A percentile compares a stretch with the other conserved stretches of the same genome.
Conservation (phyloP, 2,888 invertebrate genomes). For the Muschampia plurimacula region DNA sequence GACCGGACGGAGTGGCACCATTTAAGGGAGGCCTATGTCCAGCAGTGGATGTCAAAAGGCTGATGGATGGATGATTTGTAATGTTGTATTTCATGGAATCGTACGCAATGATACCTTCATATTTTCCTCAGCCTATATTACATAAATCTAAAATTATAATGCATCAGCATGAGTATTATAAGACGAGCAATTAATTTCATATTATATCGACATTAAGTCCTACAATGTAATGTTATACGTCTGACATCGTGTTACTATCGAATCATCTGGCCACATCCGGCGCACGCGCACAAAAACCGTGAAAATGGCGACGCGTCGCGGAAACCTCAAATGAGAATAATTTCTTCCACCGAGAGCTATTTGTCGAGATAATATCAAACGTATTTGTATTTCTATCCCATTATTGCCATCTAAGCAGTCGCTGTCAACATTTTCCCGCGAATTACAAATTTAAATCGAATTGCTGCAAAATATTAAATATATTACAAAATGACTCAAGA, state of each 20-base stretch:
- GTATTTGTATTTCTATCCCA: slow-evolving; percentile 63
- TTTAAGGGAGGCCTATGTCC: too few species aligned
- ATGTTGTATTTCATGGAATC: too few species aligned
- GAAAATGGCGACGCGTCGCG: slow-evolving; percentile 58
- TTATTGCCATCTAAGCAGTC: slow-evolving; percentile 52
- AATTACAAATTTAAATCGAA: slow-evolving; percentile 34
- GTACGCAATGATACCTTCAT: too few species aligned
- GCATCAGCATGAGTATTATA: not conserved
- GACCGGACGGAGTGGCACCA: too few species aligned
- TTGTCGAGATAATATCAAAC: slow-evolving; percentile 61
- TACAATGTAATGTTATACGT: slow-evolving; percentile 37
- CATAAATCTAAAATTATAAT: not conserved
- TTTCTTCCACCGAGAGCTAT: slow-evolving; percentile 59
- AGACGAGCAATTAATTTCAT: slow-evolving; percentile 60
- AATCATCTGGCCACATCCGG: slow-evolving; percentile 68
- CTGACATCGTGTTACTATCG: slow-evolving; percentile 36
- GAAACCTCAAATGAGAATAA: slow-evolving; percentile 76
- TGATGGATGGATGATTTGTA: too few species aligned
- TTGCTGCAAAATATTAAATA: slow-evolving; percentile 13
- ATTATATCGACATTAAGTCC: slow-evolving; percentile 68
- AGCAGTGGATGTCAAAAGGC: too few species aligned
- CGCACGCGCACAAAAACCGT: slow-evolving; percentile 70
- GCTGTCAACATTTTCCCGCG: slow-evolving; percentile 56
- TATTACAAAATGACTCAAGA: not conserved
- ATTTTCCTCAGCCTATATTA: too few species aligned